phyloP scores from a whole-genome alignment of 2,113 vertebrate species.

The Melozone crissalis region DNA sequence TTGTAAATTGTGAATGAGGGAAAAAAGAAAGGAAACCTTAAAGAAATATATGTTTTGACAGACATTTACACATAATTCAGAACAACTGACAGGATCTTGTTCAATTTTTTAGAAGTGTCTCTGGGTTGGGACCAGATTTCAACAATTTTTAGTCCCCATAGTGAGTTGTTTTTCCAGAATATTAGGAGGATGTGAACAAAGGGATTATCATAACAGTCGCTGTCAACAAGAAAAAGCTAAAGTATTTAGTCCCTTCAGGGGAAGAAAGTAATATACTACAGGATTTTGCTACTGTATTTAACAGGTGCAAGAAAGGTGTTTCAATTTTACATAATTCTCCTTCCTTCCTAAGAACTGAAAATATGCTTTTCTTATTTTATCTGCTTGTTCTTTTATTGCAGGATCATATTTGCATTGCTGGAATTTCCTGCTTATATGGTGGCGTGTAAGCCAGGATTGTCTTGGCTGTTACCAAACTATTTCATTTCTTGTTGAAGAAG shows the following conservation, averaged over 20 bases:
- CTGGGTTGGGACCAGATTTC: not conserved
- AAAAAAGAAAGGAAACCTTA: not conserved
- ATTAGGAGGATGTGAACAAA: not conserved
- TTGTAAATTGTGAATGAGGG: not conserved
- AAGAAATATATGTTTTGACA: not conserved
- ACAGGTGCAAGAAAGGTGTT: not conserved
- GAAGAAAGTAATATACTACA: not conserved
- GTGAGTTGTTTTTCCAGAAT: not conserved
- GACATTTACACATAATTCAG: not conserved
- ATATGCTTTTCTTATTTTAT: not conserved
- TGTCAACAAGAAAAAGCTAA: not conserved
- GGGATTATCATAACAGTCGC: not conserved
- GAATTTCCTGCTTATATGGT: slow-evolving; percentile 33
- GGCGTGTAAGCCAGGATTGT: not conserved
- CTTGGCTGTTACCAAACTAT: slow-evolving; percentile 25
- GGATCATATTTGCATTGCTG: slow-evolving; percentile 20
- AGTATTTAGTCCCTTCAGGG: not conserved
- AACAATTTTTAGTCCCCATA: not conserved
- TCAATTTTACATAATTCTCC: not conserved
- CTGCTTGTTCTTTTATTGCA: not conserved
- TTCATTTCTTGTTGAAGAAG: not conserved
- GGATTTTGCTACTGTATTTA: not conserved
- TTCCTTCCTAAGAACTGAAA: not conserved
- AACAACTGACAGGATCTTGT: not conserved
- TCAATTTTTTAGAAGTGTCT: not conserved